Evolutionary conservation across 2,888 invertebrate genomes (phyloP), one percentile per base, ranked within the genome.

Genomic region (Pterostichus madidus): DNA sequence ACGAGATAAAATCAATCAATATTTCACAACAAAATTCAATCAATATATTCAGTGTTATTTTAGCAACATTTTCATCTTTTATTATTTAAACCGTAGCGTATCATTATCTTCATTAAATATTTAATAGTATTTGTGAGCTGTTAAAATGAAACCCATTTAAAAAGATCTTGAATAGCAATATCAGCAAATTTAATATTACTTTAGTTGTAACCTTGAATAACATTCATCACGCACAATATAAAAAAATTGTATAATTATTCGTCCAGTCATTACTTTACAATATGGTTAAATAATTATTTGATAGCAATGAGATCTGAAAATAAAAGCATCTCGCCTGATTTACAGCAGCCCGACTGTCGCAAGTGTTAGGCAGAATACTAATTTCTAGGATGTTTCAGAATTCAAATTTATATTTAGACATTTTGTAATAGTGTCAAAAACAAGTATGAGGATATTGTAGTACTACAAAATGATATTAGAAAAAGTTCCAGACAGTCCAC

Each of bases 121-220:
- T 35, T 64, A 64, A 64, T 64, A 64, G 35, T 32, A 64, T 64
- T 64, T 64, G 35, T 64, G 35, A 32, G 32, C 13, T 64, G 31
- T 35, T 64, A 64, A 64, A 64, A 64, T 35, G 64, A 64, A 64
- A 64, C 32, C 31, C 59, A 64, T 64, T 35, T 64, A 39, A 64
- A 64, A 64, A 11, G 15, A 13, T 32, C 1, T 1, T 64, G 64
- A 64, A 64, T 32, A 39, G 68, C 44, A 44, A 24, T 71, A 44
- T 44, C 68, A 71, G 68, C 44, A 44, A 71, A 71, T 71, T 71
- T 71, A 64, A 64, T 71, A 44, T 17, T 71, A 71, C 44, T 44
- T 15, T 71, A 44, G 13, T 44, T 15, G 1, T 56, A 13, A 5
- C 44, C 68, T 71, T 71, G 68, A 71, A 10, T 71, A n/a, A 15